Evolutionary conservation across 2,797 vertebrate species (phyloP).

Genomic region (Lophura swinhoii): DNA sequence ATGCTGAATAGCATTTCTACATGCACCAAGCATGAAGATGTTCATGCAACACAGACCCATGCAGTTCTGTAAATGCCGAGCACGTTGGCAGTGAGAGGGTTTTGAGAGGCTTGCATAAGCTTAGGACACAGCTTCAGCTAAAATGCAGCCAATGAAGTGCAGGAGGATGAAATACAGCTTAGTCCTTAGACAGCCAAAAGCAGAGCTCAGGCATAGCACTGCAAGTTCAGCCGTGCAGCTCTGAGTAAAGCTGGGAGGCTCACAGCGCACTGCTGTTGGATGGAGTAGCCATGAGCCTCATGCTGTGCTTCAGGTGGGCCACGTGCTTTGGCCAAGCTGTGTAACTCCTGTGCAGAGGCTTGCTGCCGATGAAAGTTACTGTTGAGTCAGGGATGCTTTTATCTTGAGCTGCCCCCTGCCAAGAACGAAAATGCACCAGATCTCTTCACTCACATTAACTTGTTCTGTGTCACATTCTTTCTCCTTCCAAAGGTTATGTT

Average conservation of each 20-base stretch:
- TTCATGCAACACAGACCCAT: rapidly evolving
- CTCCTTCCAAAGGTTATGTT: background rate
- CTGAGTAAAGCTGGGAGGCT: background rate
- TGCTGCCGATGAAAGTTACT: background rate
- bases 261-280: rapidly evolving
- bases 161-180: background rate
- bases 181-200: background rate
- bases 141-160: background rate
- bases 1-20: background rate
- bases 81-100: rapidly evolving
- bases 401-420: background rate
- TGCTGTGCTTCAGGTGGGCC: background rate
- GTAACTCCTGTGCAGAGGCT: background rate
- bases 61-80: background rate
- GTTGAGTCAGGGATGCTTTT: background rate
- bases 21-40: background rate
- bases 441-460: background rate
- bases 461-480: conserved; percentile 12
- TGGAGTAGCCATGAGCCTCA: background rate
- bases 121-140: background rate
- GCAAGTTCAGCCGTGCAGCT: background rate
- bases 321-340: rapidly evolving
- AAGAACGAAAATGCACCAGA: background rate
- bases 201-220: background rate
- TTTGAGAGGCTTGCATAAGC: background rate